These are phyloP conservation scores for Bombus pascuorum DNA, from an alignment of 1,140 invertebrate species.

Conservation along the genomic window DNA sequence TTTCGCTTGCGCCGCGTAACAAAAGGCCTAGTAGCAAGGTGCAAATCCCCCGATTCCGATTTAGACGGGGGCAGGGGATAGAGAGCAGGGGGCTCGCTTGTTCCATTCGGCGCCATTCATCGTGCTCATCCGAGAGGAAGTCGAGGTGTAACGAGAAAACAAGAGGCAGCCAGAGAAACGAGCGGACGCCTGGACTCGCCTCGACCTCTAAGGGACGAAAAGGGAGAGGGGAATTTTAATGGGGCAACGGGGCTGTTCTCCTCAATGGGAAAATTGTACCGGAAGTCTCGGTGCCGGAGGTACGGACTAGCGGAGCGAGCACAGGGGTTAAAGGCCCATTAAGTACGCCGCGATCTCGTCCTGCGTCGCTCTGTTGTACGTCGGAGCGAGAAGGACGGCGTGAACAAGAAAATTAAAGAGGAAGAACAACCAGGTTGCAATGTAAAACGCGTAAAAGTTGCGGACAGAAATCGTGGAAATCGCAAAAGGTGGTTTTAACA, in stretches of 20 bases:
- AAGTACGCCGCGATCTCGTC: slow-evolving; percentile 70
- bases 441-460: slow-evolving; percentile 41
- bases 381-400: slow-evolving; percentile 6
- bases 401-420: slow-evolving; percentile 9
- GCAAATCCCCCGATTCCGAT: slow-evolving; percentile 21
- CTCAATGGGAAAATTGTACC: slow-evolving; percentile 75
- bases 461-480: background rate
- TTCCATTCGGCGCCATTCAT: slow-evolving; percentile 38
- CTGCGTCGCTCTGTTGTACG: slow-evolving; percentile 42
- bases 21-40: background rate
- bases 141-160: slow-evolving; percentile 51
- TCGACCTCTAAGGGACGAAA: background rate
- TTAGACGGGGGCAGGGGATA: background rate
- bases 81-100: background rate
- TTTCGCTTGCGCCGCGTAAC: background rate
- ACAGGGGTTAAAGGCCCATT: slow-evolving; percentile 73
- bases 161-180: slow-evolving; percentile 24
- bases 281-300: slow-evolving; percentile 67
- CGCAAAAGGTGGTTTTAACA: slow-evolving; percentile 1
- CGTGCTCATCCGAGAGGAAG: slow-evolving; percentile 36
- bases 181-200: background rate
- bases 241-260: slow-evolving; percentile 54
- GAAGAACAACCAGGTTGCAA: background rate
- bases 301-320: slow-evolving; percentile 29
- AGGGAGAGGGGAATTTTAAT: slow-evolving; percentile 60